phyloP scores from a whole-genome alignment of 1,140 invertebrate species.

The Brachionus paranguensis region DNA sequence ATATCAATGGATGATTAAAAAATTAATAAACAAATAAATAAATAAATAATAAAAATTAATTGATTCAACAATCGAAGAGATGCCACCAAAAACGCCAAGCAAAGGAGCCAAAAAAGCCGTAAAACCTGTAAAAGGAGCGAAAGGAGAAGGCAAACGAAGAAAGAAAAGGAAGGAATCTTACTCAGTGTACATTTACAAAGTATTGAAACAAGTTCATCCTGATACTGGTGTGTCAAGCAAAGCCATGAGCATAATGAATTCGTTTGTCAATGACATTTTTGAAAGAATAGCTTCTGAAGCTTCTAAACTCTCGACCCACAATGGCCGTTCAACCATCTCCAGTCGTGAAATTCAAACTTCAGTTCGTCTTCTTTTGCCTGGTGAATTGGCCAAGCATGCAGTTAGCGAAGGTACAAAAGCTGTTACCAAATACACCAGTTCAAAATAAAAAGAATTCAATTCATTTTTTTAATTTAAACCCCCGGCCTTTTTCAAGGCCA shows the following conservation, averaged over 20 bases:
- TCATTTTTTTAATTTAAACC: background rate
- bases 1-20: too few relatives aligned
- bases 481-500: constrained; percentile 20
- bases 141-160: too few relatives aligned
- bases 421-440: constrained; percentile 60
- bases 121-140: too few relatives aligned
- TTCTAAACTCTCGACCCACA: constrained; percentile 51
- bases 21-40: too few relatives aligned
- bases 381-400: constrained; percentile 63
- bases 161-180: too few relatives aligned
- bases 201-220: constrained; percentile 54
- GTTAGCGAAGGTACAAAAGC: constrained; percentile 62
- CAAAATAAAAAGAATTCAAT: constrained; percentile 54
- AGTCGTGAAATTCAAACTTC: constrained; percentile 63
- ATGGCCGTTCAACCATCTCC: constrained; percentile 57
- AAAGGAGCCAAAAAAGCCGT: too few relatives aligned
- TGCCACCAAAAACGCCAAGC: too few relatives aligned
- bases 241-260: constrained; percentile 54
- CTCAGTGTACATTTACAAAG: too few relatives aligned
- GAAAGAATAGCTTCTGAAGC: constrained; percentile 54
- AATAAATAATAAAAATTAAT: too few relatives aligned
- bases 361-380: constrained; percentile 61
- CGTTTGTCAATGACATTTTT: constrained; percentile 56
- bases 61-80: too few relatives aligned
- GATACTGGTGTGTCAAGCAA: constrained; percentile 63